Evolutionary conservation across 1,140 invertebrate species (phyloP).

Genomic region (Bombus vancouverensis): DNA sequence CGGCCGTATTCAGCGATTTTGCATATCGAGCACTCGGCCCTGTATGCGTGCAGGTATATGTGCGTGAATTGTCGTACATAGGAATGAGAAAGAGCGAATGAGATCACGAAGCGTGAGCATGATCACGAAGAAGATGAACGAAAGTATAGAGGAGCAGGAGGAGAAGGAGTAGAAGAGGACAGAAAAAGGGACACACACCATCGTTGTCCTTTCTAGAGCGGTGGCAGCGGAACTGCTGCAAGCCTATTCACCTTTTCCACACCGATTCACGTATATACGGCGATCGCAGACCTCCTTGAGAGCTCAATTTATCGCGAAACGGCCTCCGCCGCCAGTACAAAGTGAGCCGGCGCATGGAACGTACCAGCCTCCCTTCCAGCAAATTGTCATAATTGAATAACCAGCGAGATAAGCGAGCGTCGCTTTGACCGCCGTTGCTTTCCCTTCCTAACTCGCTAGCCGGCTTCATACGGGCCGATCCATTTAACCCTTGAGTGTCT

Average conservation of each 20-base stretch:
- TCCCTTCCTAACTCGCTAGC: conserved; percentile 28
- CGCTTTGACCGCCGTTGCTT: conserved; percentile 60
- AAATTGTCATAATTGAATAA: conserved; percentile 70
- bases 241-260: conserved; percentile 65
- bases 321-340: conserved; percentile 55
- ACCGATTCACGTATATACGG: conserved; percentile 60
- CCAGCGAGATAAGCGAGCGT: conserved; percentile 63
- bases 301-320: conserved; percentile 68
- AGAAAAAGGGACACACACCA: conserved; percentile 15
- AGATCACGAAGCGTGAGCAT: too few species aligned
- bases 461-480: conserved; percentile 63
- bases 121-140: background rate
- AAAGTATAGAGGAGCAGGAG: background rate
- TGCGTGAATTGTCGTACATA: conserved; percentile 48
- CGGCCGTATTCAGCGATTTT: conserved; percentile 81
- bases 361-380: conserved; percentile 7
- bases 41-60: conserved; percentile 27
- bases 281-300: conserved; percentile 65
- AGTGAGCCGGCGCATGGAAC: conserved; percentile 50
- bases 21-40: conserved; percentile 71
- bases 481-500: conserved; percentile 64
- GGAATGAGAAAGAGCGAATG: background rate
- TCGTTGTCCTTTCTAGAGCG: conserved; percentile 55
- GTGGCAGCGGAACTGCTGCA: conserved; percentile 42
- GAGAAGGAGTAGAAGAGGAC: background rate